These are phyloP conservation scores for Caerostris extrusa DNA, from an alignment of 1,140 invertebrate genomes.

Conservation along the genomic window DNA sequence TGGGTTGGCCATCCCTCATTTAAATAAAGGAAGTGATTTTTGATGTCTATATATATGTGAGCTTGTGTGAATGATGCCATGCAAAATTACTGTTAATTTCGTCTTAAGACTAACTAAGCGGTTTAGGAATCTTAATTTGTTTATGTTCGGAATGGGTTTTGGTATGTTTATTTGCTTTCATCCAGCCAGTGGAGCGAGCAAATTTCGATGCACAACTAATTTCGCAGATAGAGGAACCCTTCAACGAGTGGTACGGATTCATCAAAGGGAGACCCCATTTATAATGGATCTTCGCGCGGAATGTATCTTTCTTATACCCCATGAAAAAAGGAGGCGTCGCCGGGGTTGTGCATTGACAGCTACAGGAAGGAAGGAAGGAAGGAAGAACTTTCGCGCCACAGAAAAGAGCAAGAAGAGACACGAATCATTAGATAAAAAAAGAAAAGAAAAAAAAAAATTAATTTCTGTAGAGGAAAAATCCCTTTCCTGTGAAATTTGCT, in stretches of 20 bases:
- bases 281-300: neutral
- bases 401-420: neutral
- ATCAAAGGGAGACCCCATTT: neutral
- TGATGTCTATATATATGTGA: no score
- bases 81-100: no score
- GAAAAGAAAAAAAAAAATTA: neutral
- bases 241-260: slow-evolving; percentile 1
- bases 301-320: neutral
- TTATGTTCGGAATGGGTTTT: neutral
- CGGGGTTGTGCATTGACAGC: neutral
- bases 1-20: no score
- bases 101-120: neutral
- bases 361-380: slow-evolving; percentile 23
- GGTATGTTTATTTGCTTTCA: neutral
- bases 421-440: slow-evolving; percentile 7
- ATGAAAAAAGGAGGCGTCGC: neutral
- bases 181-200: neutral
- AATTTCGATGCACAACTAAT: neutral
- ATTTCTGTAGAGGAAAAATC: neutral
- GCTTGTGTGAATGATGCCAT: no score
- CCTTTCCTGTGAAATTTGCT: neutral
- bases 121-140: neutral
- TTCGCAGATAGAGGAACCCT: neutral
- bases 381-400: neutral
- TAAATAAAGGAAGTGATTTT: no score